Conservation (phyloP, 2,113 vertebrate genomes). For the Lepidothrix coronata region DNA sequence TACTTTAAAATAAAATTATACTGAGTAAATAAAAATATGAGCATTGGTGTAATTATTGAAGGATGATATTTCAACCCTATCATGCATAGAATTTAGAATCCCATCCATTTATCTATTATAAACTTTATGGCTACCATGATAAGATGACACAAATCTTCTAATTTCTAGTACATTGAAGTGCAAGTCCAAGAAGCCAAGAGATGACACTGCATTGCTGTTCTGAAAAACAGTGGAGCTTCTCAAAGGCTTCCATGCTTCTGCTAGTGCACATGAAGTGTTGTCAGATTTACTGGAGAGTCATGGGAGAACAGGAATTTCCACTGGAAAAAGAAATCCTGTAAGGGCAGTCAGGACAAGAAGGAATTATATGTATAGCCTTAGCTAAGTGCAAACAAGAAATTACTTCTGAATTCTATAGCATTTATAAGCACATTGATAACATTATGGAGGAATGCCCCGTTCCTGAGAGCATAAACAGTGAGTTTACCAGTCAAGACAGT, state of each 20-base stretch:
- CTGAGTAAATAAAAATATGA: neutral
- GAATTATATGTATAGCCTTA: neutral
- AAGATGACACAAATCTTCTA: neutral
- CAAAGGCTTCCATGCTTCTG: neutral
- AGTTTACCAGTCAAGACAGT: neutral
- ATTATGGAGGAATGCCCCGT: neutral
- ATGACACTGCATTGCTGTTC: neutral
- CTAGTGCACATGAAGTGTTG: neutral
- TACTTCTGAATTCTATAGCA: neutral
- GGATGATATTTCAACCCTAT: neutral
- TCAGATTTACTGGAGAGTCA: neutral
- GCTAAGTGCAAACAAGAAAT: neutral
- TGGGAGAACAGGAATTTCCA: neutral
- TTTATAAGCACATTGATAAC: neutral
- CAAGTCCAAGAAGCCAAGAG: neutral
- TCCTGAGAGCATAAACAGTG: neutral
- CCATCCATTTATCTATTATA: neutral
- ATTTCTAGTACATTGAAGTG: neutral
- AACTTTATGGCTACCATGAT: neutral
- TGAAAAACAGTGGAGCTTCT: neutral
- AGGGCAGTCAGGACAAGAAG: neutral
- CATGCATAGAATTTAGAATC: neutral
- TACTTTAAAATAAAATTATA: neutral
- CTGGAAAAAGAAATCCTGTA: neutral
- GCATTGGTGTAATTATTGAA: neutral